A percentile compares a stretch with the other conserved stretches of the same genome.
Evolutionary conservation across 2,888 invertebrate species (phyloP).

Genomic region (Sphaeridia pumilis): DNA sequence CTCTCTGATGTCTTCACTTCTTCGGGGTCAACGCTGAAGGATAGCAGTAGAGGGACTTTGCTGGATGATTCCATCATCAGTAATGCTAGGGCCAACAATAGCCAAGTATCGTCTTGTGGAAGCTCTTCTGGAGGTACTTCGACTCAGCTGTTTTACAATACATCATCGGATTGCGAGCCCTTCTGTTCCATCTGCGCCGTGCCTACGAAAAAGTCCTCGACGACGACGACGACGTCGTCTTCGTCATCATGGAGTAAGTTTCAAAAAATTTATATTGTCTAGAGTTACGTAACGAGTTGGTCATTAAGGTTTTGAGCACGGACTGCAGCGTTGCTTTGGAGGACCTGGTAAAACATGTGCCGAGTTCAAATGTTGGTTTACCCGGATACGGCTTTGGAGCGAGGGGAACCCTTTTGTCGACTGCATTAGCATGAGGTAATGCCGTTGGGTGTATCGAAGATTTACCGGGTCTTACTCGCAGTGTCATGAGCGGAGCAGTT

Average conservation of each 20-base stretch:
- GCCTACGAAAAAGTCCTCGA: conserved; percentile 24
- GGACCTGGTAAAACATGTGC: too few species aligned
- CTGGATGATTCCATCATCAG: not conserved
- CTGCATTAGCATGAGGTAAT: too few species aligned
- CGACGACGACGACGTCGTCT: not conserved
- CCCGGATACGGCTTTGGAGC: too few species aligned
- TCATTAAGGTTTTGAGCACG: too few species aligned
- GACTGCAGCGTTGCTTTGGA: too few species aligned
- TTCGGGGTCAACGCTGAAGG: not conserved
- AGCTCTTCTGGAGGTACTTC: not conserved
- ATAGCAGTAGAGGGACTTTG: not conserved
- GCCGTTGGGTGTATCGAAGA: too few species aligned
- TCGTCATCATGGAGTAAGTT: not conserved
- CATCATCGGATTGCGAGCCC: conserved; percentile 31
- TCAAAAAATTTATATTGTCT: not conserved
- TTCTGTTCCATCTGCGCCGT: conserved; percentile 31
- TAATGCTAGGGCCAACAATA: not conserved
- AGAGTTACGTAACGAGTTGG: not conserved
- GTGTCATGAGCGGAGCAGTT: too few species aligned
- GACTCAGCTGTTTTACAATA: conserved; percentile 3
- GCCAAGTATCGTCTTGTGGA: not conserved
- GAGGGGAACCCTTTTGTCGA: too few species aligned
- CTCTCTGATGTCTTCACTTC: not conserved
- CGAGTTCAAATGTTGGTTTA: too few species aligned
- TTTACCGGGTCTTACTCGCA: too few species aligned